Evolutionary conservation across 2,113 vertebrate species (phyloP), one percentile per base, ranked within the genome.

Genomic region (Oreochromis spilurus): DNA sequence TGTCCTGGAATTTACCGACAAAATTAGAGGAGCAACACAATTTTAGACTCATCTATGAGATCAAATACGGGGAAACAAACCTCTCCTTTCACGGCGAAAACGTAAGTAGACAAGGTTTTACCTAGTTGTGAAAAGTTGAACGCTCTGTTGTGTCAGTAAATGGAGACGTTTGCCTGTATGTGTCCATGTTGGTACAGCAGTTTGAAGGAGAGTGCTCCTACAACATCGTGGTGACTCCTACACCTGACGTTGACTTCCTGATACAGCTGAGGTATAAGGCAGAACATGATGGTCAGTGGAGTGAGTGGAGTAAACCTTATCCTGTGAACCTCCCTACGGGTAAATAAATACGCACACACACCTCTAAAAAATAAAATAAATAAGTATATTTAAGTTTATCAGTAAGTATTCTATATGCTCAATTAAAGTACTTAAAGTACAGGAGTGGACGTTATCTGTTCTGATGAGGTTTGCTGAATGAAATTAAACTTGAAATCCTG

Each of bases 241-340:
- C 95, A 13, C 62, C 95, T 12, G 86, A 93, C 24, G 40, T 57
- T 14, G 19, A 85, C n/a, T 96, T 96, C 72, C 26, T 77, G 89
- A 90, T 97, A 36, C 83, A 95, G 79, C 58, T 96, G 40, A 85
- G 91, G 60, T 81, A 89, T 19, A 95, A 52, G 40, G 93, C 96
- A 0, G 94, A 96, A 43, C 96, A 86, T 38, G 93, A 95, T 0
- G 96, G 95, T 3, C 13, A 31, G 1, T 97, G 96, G 96, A 96
- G 96, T 58, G 91, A 95, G 12, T 97, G 96, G 96, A 96, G 89
- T 36, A 1, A 1, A 6, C 60, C 87, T 4, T 38, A 13, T 67
- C 10, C 0, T 38, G 62, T 21, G 62, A 67, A 2, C 62, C 1
- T 4, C 62, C 62, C 48, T 95, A 94, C 55, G 86, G 91, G 96